These are phyloP conservation scores for Promerops cafer DNA, from an alignment of 2,113 vertebrate species.

Conservation along the genomic window DNA sequence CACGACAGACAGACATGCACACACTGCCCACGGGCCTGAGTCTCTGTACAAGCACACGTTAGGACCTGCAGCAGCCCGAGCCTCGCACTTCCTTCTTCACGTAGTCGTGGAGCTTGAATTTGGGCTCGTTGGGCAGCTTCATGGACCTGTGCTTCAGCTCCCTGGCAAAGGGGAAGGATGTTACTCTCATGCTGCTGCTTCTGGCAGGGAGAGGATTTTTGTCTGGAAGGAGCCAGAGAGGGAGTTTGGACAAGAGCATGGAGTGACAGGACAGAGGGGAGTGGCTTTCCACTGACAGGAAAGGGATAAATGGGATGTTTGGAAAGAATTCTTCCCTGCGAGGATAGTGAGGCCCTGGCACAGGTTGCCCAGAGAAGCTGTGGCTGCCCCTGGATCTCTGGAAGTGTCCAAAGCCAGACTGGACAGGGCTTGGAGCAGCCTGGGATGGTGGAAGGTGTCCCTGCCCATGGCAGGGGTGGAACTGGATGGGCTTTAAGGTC, in stretches of 20 bases:
- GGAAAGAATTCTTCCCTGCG: not conserved
- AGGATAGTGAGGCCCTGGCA: accelerated
- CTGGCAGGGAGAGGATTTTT: not conserved
- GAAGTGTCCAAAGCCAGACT: not conserved
- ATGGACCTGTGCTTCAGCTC: constrained; percentile 85
- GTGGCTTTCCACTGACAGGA: not conserved
- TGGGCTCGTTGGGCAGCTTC: constrained; percentile 80
- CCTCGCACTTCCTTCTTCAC: constrained; percentile 83
- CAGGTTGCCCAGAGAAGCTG: not conserved
- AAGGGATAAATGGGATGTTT: not conserved
- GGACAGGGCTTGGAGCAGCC: accelerated
- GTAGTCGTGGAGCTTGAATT: constrained; percentile 89
- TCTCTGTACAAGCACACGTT: constrained; percentile 33
- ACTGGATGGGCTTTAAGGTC: not conserved
- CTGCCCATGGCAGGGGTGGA: not conserved
- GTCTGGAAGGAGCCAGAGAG: not conserved
- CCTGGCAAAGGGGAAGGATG: constrained; percentile 37
- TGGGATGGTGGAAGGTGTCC: not conserved
- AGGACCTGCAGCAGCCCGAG: constrained; percentile 83
- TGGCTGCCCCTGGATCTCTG: not conserved
- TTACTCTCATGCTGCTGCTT: not conserved
- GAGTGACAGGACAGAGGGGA: not conserved
- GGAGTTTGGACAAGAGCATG: not conserved
- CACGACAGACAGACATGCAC: constrained; percentile 51
- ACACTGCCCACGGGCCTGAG: constrained; percentile 19